These are phyloP conservation scores for Serinus canaria DNA, from an alignment of 2,113 vertebrate genomes.

Conservation along the genomic window DNA sequence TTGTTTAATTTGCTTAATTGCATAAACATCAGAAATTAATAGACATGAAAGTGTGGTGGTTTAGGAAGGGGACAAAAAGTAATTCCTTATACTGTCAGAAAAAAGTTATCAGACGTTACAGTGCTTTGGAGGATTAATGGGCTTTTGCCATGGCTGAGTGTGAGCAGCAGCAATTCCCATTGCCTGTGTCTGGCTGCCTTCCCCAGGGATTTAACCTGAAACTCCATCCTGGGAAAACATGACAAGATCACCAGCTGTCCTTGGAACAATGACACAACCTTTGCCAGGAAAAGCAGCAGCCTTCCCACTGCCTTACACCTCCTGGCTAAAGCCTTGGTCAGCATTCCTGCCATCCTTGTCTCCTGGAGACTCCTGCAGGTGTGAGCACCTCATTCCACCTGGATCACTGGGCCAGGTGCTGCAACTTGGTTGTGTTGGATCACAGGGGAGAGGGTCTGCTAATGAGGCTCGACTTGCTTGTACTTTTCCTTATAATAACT, in stretches of 20 bases:
- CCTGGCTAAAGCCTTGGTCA: neutral
- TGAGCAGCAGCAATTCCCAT: neutral
- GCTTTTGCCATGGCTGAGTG: neutral
- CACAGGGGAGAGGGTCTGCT: neutral
- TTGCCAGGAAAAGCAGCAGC: constrained; percentile 33
- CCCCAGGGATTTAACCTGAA: neutral
- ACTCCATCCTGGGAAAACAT: neutral
- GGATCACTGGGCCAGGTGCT: fast-evolving
- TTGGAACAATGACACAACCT: neutral
- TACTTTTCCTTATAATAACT: neutral
- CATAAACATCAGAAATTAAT: neutral
- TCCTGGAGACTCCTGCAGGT: neutral
- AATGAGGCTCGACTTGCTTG: neutral
- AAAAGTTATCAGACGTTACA: neutral
- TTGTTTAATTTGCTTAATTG: neutral
- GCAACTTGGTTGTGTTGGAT: neutral
- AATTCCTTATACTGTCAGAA: neutral
- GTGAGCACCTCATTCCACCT: neutral
- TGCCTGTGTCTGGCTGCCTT: neutral
- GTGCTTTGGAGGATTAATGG: neutral
- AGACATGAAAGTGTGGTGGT: neutral
- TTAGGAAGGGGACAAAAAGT: neutral
- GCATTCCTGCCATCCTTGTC: neutral
- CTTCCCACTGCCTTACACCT: neutral
- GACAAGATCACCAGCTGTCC: neutral